Evolutionary conservation across 1,140 invertebrate species (phyloP), one percentile per base, ranked within the genome.

Genomic region (Neodiprion virginianus): DNA sequence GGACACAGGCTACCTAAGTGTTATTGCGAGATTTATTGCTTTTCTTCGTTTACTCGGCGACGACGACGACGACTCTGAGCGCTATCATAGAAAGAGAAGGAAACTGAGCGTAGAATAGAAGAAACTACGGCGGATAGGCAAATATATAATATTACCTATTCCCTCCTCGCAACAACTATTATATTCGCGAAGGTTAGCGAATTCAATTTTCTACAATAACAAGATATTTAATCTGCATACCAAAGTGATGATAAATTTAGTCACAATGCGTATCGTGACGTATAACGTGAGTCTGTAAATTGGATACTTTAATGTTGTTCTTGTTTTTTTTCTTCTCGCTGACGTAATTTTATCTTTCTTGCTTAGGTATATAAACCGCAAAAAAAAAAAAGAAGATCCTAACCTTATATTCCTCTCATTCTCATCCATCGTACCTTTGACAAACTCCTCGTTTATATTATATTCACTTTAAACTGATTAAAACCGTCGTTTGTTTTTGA

Each of bases 1-100:
- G 28, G 28, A 40, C 61, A 48, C 69, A 72, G 53, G 40, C 69
- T 21, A 21, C 17, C 17, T 48, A 65, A 61, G 14, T 67, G 73
- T 82, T 83, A 83, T 83, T 82, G 77, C 78, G 78, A 83, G 80
- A 83, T 83, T 82, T 82, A 83, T 82, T 71, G 80, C 80, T 79
- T 77, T 78, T 78, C 76, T 77, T 79, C 79, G 76, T 82, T 79
- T 23, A 14, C 79, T 74, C 75, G 76, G 28, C 72, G 67, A 48
- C 68, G 17, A 40, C 21, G 28, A 70, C 75, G 76, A 21, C 72
- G 67, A 48, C 68, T 47, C 49, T 47, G 28, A 70, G 71, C 67
- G 50, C 14, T 50, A 50, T 68, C 69, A 8, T 61, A 61, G 11
- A 61, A 61, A 8, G n/a, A 61, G 53, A 61, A 14, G 28, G 28